Evolutionary conservation across 2,888 invertebrate species (phyloP).

Genomic region (Pachycephus smyrnensis): DNA sequence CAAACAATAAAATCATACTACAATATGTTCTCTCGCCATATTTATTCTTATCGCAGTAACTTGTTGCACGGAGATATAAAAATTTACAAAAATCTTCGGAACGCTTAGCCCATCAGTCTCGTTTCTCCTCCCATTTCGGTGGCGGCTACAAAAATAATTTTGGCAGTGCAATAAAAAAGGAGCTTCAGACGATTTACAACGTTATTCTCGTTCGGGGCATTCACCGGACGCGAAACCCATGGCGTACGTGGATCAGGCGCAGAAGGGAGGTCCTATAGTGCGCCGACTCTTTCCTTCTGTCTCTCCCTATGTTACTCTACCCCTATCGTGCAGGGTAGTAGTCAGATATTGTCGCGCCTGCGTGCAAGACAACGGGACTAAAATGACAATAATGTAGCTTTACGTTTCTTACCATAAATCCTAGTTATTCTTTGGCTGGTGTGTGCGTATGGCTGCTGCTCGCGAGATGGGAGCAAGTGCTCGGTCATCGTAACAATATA

Average conservation of each 20-base stretch:
- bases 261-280: conserved; percentile 20
- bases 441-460: not conserved
- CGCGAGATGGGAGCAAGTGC: not conserved
- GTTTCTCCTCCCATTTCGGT: not conserved
- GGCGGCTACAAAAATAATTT: not conserved
- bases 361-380: conserved; percentile 25
- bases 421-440: not conserved
- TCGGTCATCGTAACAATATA: not conserved
- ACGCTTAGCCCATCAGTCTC: not conserved
- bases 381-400: conserved; percentile 6
- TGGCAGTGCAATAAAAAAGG: not conserved
- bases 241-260: not conserved
- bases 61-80: not conserved
- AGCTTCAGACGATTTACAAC: not conserved
- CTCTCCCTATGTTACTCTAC: not conserved
- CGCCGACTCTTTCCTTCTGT: conserved; percentile 37
- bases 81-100: not conserved
- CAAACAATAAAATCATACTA: not conserved
- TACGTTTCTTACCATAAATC: not conserved
- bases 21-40: not conserved
- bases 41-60: not conserved
- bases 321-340: conserved; percentile 10
- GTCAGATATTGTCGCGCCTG: conserved; percentile 57
- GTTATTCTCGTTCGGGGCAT: conserved; percentile 2
- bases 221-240: conserved; percentile 3